Base-by-base conservation (phyloP, 2,113 vertebrate species). In the Varanus komodoensis region DNA sequence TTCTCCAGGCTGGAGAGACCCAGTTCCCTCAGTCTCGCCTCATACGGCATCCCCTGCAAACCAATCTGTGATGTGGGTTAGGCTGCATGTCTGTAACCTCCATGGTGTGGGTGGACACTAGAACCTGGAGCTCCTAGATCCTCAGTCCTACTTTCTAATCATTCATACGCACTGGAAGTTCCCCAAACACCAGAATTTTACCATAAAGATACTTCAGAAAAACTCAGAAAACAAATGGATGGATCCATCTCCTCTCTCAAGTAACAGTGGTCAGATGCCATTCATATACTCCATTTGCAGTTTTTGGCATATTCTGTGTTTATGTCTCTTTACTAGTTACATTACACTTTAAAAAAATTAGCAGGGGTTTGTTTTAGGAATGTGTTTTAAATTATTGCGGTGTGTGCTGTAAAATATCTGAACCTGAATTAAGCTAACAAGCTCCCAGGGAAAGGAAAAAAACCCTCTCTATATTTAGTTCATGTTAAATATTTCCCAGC, bases 381-480 rank as follows among this genome's bases (percentile, higher is more conserved):
- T 90, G 74, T 96, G 95, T 93, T 96, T 96, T 95, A 91, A 95
- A 95, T 96, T 95, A 95, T 87, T 84, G 87, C 91, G 78, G 91
- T 91, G 93, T 89, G 92, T 89, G 82, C 93, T 88, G 87, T 95
- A 94, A 95, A 95, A 94, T 93, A 91, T 89, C 74, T 91, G 80
- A 93, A 94, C 92, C 34, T 9, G 91, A 95, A 96, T 96, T 95
- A 95, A 93, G 91, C 93, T 93, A 95, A 95, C 88, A 92, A 96
- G 91, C 74, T 90, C 90, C 89, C 93, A 89, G 93, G 94, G 93
- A 91, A 87, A 86, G 86, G 38, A 44, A 86, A 93, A 92, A 44
- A 80, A 29, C 77, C 50, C 79, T 34, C 75, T 11, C 75, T 15
- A 34, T 27, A 80, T 85, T 91, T 81, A 81, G 38, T 34, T 88